Evolutionary conservation across 2,888 invertebrate genomes (phyloP), one percentile per base, ranked within the genome.

Genomic region (Drepanosiphum platanoidis): DNA sequence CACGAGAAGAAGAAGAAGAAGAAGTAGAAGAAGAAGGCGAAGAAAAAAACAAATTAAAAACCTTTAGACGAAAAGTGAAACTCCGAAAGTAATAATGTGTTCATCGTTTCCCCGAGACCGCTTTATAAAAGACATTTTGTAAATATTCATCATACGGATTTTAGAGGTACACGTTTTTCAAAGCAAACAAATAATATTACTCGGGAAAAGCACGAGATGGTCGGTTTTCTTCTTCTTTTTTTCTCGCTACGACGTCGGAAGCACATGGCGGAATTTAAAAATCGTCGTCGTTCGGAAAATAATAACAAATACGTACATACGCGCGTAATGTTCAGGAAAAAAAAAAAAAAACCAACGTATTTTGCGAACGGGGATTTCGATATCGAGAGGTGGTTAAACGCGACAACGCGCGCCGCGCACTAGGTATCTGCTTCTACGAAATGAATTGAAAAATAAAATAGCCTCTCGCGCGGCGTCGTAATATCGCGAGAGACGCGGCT

Each of bases 101-200:
- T 32, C 77, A 61, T 46, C 13, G n/a, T 58, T 58, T 13, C 30
- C n/a, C 46, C 34, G 8, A 68, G 52, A 52, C 27, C 70, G 18
- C 27, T 81, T 39, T 39, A 3, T 30, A 58, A 39, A 58, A 71
- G 15, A 58, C 30, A 58, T 71, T 81, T 71, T 61, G 70, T 71
- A 81, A 71, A 81, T 81, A 81, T 61, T 81, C 39, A 71, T 81
- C 39, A 30, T 81, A 71, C 58, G n/a, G 15, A 39, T 39, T 81
- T 81, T 22, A 58, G 30, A 58, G 36, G 36, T 30, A 58, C 13
- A 58, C 34, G 68, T 7, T 68, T 68, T 27, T 52, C 34, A 70
- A 70, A 52, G 61, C 8, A 80, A 80, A 70, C 27, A 70, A 42
- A 39, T 36, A 36, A 66, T 78, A 66, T 42, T n/a, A 42, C 15